phyloP scores from a whole-genome alignment of 2,888 invertebrate genomes.

The Leptopilina drosophilae region DNA sequence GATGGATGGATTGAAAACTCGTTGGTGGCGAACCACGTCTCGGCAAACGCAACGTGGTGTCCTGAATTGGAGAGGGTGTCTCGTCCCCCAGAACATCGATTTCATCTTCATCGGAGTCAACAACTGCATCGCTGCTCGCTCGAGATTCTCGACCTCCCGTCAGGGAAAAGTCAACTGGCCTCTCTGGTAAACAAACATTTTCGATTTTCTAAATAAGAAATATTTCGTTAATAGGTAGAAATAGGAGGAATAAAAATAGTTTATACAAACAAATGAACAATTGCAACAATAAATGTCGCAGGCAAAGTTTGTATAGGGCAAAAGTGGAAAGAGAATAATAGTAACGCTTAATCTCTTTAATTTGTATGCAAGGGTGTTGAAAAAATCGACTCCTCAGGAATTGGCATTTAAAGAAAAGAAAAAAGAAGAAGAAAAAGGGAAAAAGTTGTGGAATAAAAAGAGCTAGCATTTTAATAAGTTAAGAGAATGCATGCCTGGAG shows the following conservation, averaged over 20 bases:
- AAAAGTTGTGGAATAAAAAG: too few species aligned
- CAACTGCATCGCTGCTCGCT: slow-evolving; percentile 71
- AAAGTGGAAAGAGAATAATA: too few species aligned
- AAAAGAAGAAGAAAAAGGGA: too few species aligned
- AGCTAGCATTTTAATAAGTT: not conserved
- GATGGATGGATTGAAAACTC: slow-evolving; percentile 65
- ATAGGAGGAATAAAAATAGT: too few species aligned
- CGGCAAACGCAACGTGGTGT: slow-evolving; percentile 55
- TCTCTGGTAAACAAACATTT: slow-evolving; percentile 62
- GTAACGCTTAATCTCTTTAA: too few species aligned
- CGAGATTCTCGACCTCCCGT: slow-evolving; percentile 71
- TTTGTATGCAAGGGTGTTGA: too few species aligned
- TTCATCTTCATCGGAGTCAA: slow-evolving; percentile 72
- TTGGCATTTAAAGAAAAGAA: too few species aligned
- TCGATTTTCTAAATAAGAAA: not conserved
- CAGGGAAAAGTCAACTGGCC: slow-evolving; percentile 73
- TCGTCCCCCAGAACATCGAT: slow-evolving; percentile 75
- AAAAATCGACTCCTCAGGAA: too few species aligned
- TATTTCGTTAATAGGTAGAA: too few species aligned
- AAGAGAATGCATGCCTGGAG: not conserved
- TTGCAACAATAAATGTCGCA: too few species aligned
- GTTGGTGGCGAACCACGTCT: slow-evolving; percentile 63
- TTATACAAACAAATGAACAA: too few species aligned
- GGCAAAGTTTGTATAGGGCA: too few species aligned
- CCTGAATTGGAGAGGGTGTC: slow-evolving; percentile 62